These are phyloP conservation scores for Lontra canadensis DNA, from an alignment of 2,113 vertebrate genomes.

Conservation along the genomic window DNA sequence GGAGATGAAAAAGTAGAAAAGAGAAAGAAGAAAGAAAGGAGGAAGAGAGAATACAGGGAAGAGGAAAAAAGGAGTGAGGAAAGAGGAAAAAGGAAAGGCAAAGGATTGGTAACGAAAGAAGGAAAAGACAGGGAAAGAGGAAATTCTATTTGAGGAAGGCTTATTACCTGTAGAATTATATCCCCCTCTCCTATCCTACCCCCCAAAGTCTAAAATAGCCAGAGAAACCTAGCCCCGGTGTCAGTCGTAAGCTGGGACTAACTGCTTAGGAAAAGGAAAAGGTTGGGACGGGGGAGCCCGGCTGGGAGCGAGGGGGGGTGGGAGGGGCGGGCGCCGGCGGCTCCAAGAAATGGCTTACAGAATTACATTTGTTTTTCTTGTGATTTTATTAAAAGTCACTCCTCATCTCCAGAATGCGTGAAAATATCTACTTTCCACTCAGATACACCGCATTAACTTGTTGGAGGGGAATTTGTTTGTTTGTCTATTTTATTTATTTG, in stretches of 20 bases:
- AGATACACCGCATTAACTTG: constrained; percentile 98
- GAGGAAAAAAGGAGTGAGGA: not conserved
- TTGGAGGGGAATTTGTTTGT: constrained; percentile 96
- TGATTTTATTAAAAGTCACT: constrained; percentile 99
- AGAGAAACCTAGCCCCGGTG: constrained; percentile 78
- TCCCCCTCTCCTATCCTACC: not conserved
- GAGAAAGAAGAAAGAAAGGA: not conserved
- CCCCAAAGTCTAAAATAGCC: constrained; percentile 38
- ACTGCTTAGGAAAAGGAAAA: constrained; percentile 76
- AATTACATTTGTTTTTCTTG: constrained; percentile 99
- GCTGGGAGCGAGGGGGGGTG: not conserved
- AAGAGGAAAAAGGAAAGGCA: not conserved
- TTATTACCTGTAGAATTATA: constrained; percentile 73
- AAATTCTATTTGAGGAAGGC: constrained; percentile 81
- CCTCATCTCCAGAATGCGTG: constrained; percentile 96
- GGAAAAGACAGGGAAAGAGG: constrained; percentile 78
- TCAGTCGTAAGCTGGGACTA: constrained; percentile 78
- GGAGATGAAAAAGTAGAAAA: not conserved
- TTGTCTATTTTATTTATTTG: constrained; percentile 98
- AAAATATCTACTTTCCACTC: constrained; percentile 99
- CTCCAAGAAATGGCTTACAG: constrained; percentile 93
- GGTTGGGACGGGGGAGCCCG: constrained; percentile 74
- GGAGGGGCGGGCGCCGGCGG: constrained; percentile 81
- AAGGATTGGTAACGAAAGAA: not conserved
- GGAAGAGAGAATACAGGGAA: not conserved